These are phyloP conservation scores for Drosophila watanabei DNA, from an alignment of 1,140 invertebrate species.

Conservation along the genomic window DNA sequence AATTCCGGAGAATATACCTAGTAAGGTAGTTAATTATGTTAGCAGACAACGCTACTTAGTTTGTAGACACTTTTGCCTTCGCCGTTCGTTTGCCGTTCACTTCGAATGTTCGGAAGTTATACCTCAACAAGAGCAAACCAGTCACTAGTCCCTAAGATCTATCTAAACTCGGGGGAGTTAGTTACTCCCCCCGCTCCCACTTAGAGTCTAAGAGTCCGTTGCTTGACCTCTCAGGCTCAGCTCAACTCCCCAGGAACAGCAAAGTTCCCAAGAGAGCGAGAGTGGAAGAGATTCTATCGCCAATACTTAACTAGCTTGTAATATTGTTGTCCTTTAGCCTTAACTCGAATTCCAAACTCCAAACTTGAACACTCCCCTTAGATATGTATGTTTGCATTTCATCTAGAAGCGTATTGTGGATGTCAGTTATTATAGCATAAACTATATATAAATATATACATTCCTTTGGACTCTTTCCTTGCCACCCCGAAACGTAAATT, in stretches of 20 bases:
- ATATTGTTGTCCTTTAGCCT: conserved; percentile 49
- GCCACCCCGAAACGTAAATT: conserved; percentile 40
- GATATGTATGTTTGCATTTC: conserved; percentile 54
- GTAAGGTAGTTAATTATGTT: conserved; percentile 38
- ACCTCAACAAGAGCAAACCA: conserved; percentile 66
- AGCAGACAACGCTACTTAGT: conserved; percentile 24
- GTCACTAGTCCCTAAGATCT: conserved; percentile 71
- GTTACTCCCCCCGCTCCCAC: conserved; percentile 2
- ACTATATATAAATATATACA: conserved; percentile 19
- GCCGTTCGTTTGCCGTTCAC: conserved; percentile 58
- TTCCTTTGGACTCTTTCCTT: conserved; percentile 10
- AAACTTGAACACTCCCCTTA: conserved; percentile 31
- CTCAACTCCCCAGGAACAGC: conserved; percentile 4
- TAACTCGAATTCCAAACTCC: conserved; percentile 37
- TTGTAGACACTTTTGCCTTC: conserved; percentile 51
- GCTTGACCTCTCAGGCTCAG: conserved; percentile 17
- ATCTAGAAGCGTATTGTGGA: conserved; percentile 40
- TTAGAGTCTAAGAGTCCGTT: conserved; percentile 29
- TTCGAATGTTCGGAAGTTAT: conserved; percentile 51
- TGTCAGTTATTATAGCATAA: conserved; percentile 61
- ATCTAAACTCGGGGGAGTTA: background rate
- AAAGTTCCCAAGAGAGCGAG: conserved; percentile 6
- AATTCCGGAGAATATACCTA: background rate
- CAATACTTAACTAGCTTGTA: conserved; percentile 82
- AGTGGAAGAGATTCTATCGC: conserved; percentile 55